Evolutionary conservation across 2,888 invertebrate species (phyloP), one percentile per base, ranked within the genome.

Genomic region (Trichopria drosophilae): DNA sequence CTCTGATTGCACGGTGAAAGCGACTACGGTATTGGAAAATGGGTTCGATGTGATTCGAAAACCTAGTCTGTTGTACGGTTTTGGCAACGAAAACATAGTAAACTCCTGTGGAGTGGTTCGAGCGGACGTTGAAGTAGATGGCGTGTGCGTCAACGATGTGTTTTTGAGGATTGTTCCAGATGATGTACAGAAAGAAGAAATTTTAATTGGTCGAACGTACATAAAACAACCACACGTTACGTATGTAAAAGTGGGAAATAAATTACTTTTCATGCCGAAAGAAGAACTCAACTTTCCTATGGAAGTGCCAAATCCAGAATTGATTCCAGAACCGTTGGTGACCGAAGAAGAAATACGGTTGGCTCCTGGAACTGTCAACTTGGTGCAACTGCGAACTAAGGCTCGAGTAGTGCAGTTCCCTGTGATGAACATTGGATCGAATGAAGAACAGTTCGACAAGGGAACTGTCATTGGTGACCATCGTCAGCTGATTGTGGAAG

Each of bases 121-220:
- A 1, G 51, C 34, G 10, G 26, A 32, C 2, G 29, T 60, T 3
- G 22, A 37, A 10, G 43, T 59, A 10, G 59, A 62, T 29, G 53
- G 47, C 18, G 59, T 60, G n/a, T n/a, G n/a, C n/a, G n/a, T n/a
- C n/a, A n/a, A n/a, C n/a, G n/a, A 47, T 3, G 50, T 63, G 2
- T 29, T 39, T 6, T 20, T 61, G 9, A 37, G 57, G 22, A 44
- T 61, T 10, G 63, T 63, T 9, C 59, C 59, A 9, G 59, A 63
- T 42, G 52, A 58, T 20, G 53, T 47, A 9, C 60, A 61, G 35
- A 34, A 47, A 12, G 24, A 46, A 4, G 60, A 60, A 19, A 12
- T 61, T 12, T 45, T 60, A 20, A 49, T 61, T 7, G 57, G 61
- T 7, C 42, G 60, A 20, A 54, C 55, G 3, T 59, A 37, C 18